A percentile compares a stretch with the other conserved stretches of the same genome.
phyloP scores from a whole-genome alignment of 1,140 invertebrate species.

The Antheraea pernyi region DNA sequence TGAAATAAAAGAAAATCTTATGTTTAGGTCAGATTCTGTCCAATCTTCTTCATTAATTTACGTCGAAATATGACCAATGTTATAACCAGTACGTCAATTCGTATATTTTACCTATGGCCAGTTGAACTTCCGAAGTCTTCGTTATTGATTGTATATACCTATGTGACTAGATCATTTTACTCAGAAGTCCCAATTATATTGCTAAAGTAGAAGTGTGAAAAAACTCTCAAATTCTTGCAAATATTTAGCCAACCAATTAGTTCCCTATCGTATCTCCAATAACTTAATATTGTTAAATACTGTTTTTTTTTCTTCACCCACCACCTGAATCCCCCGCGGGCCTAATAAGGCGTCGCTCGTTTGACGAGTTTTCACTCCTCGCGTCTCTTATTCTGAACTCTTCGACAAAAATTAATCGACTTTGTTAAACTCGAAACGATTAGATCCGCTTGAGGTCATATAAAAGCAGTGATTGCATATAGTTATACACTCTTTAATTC shows the following conservation, averaged over 20 bases:
- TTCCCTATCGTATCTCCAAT: conserved; percentile 47
- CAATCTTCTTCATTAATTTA: too few relatives aligned
- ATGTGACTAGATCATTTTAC: too few relatives aligned
- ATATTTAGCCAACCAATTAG: conserved; percentile 47
- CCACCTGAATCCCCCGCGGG: conserved; percentile 54
- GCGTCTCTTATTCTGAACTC: not conserved
- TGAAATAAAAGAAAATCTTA: too few relatives aligned
- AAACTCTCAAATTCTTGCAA: not conserved
- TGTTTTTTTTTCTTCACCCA: conserved; percentile 55
- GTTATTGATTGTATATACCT: too few relatives aligned
- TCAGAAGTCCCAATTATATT: too few relatives aligned
- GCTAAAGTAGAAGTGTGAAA: too few relatives aligned
- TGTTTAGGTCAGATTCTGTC: too few relatives aligned
- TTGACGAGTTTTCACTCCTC: conserved; percentile 56
- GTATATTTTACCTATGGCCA: too few relatives aligned
- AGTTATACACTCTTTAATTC: too few relatives aligned
- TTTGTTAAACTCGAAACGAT: not conserved
- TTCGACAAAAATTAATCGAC: not conserved
- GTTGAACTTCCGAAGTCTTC: too few relatives aligned
- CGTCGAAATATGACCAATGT: too few relatives aligned
- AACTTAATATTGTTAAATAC: conserved; percentile 62
- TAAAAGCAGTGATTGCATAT: not conserved
- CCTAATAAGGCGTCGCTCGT: conserved; percentile 69
- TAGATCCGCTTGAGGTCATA: not conserved
- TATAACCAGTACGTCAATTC: too few relatives aligned